These are phyloP conservation scores for Eupristina koningsbergeri DNA, from an alignment of 1,140 invertebrate genomes.

Conservation along the genomic window DNA sequence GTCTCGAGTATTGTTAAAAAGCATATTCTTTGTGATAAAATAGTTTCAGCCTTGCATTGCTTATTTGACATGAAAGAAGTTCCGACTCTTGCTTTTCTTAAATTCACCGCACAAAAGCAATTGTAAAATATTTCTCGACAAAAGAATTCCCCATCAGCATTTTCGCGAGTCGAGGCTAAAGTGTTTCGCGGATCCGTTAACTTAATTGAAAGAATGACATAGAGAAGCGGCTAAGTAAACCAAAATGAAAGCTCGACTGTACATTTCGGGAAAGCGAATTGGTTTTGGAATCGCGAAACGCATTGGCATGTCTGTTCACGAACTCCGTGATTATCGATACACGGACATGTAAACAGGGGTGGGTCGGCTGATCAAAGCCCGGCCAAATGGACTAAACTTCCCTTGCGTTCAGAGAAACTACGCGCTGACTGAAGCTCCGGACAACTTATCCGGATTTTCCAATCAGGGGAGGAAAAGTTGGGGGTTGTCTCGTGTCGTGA, in stretches of 20 bases:
- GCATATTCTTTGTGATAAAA: background rate
- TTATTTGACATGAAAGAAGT: background rate
- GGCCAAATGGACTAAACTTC: background rate
- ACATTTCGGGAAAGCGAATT: too few species aligned
- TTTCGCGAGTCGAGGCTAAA: background rate
- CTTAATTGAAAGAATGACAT: background rate
- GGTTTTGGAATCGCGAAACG: too few species aligned
- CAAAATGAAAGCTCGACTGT: background rate
- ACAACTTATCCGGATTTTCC: background rate
- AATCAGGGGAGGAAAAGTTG: constrained; percentile 24
- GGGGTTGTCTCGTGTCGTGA: background rate
- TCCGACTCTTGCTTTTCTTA: background rate
- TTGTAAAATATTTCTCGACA: background rate
- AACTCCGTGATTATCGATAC: background rate
- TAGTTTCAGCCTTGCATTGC: background rate
- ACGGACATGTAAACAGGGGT: background rate
- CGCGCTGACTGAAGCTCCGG: too few species aligned
- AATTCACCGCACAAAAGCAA: background rate
- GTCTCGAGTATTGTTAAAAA: background rate
- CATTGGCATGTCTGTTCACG: too few species aligned
- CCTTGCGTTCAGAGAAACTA: background rate
- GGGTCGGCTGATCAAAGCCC: constrained; percentile 17
- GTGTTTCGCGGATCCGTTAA: background rate
- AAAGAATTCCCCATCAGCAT: background rate
- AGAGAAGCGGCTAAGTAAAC: background rate